A percentile compares a stretch with the other conserved stretches of the same genome.
phyloP scores from a whole-genome alignment of 2,797 vertebrate genomes.

The Chaetophractus vellerosus region DNA sequence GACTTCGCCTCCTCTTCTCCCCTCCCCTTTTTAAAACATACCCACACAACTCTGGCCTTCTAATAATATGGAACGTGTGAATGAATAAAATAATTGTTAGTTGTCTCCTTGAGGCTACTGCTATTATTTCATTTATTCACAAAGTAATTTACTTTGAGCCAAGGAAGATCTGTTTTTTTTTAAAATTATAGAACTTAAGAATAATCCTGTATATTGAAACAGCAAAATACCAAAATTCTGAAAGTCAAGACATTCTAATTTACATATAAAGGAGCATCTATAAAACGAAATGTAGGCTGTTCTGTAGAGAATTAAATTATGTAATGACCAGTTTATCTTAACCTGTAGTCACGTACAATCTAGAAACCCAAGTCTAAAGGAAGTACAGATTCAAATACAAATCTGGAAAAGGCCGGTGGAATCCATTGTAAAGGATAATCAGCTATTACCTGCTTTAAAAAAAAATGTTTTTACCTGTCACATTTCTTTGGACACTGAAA shows the following conservation, averaged over 20 bases:
- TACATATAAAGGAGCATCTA: neutral
- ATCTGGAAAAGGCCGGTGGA: neutral
- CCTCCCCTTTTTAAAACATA: neutral
- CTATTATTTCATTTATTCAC: conserved; percentile 11
- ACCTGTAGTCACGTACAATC: neutral
- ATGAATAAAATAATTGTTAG: neutral
- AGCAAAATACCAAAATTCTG: conserved; percentile 49
- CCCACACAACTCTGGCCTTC: neutral
- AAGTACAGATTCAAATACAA: neutral
- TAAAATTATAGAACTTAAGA: conserved; percentile 1
- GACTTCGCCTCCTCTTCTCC: neutral
- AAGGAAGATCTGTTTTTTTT: neutral
- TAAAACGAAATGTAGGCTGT: neutral
- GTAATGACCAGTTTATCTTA: conserved; percentile 1
- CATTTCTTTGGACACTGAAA: neutral
- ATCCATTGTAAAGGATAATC: neutral
- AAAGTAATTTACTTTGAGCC: conserved; percentile 39
- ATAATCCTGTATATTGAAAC: conserved; percentile 32
- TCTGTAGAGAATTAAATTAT: conserved; percentile 10
- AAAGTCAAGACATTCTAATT: neutral
- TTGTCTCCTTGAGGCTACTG: neutral
- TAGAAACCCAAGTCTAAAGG: neutral
- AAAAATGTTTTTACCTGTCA: neutral
- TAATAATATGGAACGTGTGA: neutral
- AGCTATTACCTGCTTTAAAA: neutral